Evolutionary conservation across 2,113 vertebrate species (phyloP).

Genomic region (Neoarius graeffei): DNA sequence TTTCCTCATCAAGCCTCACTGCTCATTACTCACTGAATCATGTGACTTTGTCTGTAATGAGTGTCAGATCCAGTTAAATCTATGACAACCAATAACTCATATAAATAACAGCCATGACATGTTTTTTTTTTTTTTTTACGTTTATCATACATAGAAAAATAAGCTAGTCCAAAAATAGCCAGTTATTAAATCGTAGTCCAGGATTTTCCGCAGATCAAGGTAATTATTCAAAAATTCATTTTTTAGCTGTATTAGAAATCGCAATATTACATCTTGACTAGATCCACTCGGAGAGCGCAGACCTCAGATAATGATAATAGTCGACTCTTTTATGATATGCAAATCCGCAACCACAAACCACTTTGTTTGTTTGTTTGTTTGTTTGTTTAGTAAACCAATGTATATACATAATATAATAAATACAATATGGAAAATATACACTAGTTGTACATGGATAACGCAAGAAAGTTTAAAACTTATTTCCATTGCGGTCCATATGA

Average conservation of each 20-base stretch:
- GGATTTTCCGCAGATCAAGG: not conserved
- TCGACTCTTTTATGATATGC: no score
- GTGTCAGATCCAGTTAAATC: conserved; percentile 22
- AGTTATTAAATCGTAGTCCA: not conserved
- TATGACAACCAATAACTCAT: not conserved
- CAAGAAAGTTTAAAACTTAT: no score
- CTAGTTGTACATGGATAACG: no score
- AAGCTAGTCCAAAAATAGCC: not conserved
- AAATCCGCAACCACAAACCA: no score
- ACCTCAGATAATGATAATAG: no score
- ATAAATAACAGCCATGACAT: not conserved
- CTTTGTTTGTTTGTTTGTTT: no score
- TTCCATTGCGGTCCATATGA: no score
- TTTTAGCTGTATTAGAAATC: not conserved
- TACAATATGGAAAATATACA: no score
- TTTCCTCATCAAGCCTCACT: conserved; percentile 24
- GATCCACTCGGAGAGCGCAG: no score
- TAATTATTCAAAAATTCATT: not conserved
- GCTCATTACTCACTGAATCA: conserved; percentile 31
- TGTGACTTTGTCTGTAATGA: not conserved
- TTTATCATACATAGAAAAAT: not conserved
- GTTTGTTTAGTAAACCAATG: no score
- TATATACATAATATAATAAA: no score
- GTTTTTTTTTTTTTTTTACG: not conserved
- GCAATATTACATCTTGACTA: not conserved